Evolutionary conservation across 2,888 invertebrate genomes (phyloP).

Genomic region (Sphaeridia pumilis): DNA sequence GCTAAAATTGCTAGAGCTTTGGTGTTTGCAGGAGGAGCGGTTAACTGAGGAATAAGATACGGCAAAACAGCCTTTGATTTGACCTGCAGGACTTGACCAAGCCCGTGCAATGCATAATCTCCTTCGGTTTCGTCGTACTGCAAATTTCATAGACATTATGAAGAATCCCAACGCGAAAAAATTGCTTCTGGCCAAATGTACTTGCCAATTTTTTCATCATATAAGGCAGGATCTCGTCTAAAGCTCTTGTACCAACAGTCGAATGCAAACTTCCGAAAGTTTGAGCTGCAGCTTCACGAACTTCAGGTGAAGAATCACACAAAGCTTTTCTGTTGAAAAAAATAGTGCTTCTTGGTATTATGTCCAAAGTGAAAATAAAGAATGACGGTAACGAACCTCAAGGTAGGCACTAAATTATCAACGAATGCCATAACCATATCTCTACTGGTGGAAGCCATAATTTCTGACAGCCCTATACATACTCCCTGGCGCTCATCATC

Average conservation of each 20-base stretch:
- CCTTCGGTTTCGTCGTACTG: conserved; percentile 63
- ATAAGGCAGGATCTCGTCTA: conserved; percentile 91
- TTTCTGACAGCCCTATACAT: conserved; percentile 94
- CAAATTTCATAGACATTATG: background rate
- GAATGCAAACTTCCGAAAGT: conserved; percentile 94
- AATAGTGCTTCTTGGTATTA: too few species aligned
- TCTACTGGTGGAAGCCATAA: conserved; percentile 88
- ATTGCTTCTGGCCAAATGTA: background rate
- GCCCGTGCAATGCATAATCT: conserved; percentile 86
- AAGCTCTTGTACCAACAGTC: conserved; percentile 80
- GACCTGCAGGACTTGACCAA: conserved; percentile 92
- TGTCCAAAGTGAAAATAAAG: too few species aligned
- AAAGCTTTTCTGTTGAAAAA: conserved; percentile 57
- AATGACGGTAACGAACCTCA: too few species aligned
- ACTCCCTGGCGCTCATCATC: conserved; percentile 96
- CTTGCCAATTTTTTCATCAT: conserved; percentile 65
- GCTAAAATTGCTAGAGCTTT: conserved; percentile 87
- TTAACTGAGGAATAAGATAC: conserved; percentile 88
- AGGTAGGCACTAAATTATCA: conserved; percentile 79
- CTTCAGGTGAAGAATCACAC: conserved; percentile 85
- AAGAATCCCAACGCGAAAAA: background rate
- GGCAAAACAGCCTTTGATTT: conserved; percentile 92
- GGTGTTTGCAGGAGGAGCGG: conserved; percentile 77
- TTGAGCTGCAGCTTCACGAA: conserved; percentile 82
- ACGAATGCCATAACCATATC: conserved; percentile 88